These are phyloP conservation scores for Pocillopora meandrina DNA, from an alignment of 92 coral and sea anemone genomes.

Conservation along the genomic window DNA sequence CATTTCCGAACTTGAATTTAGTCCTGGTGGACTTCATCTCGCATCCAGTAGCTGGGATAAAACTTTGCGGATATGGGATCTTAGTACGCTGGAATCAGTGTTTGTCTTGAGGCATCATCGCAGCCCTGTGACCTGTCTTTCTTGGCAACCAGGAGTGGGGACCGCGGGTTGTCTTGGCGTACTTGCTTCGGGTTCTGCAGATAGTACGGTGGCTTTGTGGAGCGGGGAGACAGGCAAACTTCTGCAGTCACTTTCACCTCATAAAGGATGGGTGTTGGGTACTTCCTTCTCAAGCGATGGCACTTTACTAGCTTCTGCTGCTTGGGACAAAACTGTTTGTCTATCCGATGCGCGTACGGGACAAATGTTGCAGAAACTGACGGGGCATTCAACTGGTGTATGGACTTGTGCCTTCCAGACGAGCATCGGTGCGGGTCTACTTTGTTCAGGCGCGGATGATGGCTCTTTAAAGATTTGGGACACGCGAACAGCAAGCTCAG, in stretches of 20 bases:
- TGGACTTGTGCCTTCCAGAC: conserved; percentile 93
- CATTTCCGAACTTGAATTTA: conserved; percentile 90
- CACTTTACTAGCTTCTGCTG: conserved; percentile 75
- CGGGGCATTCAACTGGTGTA: conserved; percentile 93
- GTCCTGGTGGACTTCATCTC: conserved; percentile 82
- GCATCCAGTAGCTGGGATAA: conserved; percentile 99
- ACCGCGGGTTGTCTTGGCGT: conserved; percentile 48
- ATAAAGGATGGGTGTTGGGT: conserved; percentile 86
- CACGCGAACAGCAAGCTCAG: conserved; percentile 69
- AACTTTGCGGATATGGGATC: conserved; percentile 87
- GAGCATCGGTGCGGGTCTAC: conserved; percentile 47
- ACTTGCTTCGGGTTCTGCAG: conserved; percentile 91
- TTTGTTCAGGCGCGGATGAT: conserved; percentile 98
- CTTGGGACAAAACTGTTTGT: conserved; percentile 85
- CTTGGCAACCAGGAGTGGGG: conserved; percentile 62
- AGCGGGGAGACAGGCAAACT: conserved; percentile 64
- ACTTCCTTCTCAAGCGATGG: conserved; percentile 85
- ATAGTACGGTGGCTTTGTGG: conserved; percentile 88
- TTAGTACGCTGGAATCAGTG: conserved; percentile 82
- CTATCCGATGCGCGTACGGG: conserved; percentile 82
- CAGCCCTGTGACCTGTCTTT: conserved; percentile 80
- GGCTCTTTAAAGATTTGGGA: conserved; percentile 96
- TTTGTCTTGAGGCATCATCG: conserved; percentile 75
- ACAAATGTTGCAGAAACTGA: conserved; percentile 50
- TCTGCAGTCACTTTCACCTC: conserved; percentile 59